Evolutionary conservation across 2,113 vertebrate genomes (phyloP).

Genomic region (Siniperca knerii): DNA sequence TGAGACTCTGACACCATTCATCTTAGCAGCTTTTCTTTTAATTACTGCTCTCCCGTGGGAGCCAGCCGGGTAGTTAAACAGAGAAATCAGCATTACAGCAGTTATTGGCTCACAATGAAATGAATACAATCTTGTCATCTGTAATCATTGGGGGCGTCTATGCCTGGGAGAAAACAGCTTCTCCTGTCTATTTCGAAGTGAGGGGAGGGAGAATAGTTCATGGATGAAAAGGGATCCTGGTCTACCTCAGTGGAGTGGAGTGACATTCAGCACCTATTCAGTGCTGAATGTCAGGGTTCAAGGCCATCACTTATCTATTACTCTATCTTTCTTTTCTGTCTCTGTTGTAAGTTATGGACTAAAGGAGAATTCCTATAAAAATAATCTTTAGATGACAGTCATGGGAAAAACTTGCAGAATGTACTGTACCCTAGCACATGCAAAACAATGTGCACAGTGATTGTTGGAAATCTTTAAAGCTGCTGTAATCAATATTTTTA

Average conservation of each 20-base stretch:
- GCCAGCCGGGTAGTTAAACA: conserved; percentile 85
- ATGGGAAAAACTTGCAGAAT: not conserved
- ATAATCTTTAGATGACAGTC: not conserved
- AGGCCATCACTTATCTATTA: not conserved
- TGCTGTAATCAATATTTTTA: not conserved
- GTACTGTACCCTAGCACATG: not conserved
- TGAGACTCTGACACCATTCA: conserved; percentile 78
- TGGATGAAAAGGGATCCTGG: not conserved
- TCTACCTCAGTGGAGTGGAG: not conserved
- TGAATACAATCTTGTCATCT: conserved; percentile 88
- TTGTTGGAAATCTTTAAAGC: conserved; percentile 22
- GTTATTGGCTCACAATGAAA: conserved; percentile 88
- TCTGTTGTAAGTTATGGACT: not conserved
- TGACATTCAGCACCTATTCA: not conserved
- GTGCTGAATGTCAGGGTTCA: not conserved
- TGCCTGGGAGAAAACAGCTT: conserved; percentile 84
- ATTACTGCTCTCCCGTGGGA: conserved; percentile 85
- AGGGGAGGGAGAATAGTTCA: not conserved
- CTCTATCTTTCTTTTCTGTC: not conserved
- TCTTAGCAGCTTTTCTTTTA: conserved; percentile 86
- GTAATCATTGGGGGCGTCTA: conserved; percentile 86
- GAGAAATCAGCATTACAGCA: conserved; percentile 87
- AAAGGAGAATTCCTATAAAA: not conserved
- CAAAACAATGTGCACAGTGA: not conserved
- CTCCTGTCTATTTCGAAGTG: conserved; percentile 54